Evolutionary conservation across 2,888 invertebrate species (phyloP).

Genomic region (Leucophenga maculata): DNA sequence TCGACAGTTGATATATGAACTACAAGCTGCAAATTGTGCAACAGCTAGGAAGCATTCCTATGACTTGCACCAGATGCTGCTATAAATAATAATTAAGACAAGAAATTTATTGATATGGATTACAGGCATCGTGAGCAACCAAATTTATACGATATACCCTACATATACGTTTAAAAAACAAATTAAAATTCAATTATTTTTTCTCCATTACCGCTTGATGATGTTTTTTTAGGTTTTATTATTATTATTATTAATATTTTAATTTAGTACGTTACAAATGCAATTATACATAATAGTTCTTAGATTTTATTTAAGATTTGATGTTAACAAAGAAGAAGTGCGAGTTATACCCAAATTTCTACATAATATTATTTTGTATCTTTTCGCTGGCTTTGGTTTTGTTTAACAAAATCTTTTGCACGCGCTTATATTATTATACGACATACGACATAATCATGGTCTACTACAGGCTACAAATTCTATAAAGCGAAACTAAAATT

Average conservation of each 20-base stretch:
- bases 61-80: no score
- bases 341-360: constrained; percentile 35
- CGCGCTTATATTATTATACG: constrained; percentile 56
- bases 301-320: constrained; percentile 47
- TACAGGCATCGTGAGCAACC: no score
- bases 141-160: no score
- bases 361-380: constrained; percentile 20
- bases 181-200: constrained; percentile 11
- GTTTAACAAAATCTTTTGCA: constrained; percentile 16
- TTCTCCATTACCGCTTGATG: neutral
- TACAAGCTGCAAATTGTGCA: no score
- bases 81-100: no score
- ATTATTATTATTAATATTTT: constrained; percentile 32
- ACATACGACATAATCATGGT: constrained; percentile 50
- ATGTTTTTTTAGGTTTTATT: neutral
- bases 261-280: constrained; percentile 50
- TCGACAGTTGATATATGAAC: no score
- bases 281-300: constrained; percentile 49
- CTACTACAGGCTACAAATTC: no score
- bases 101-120: no score
- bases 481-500: no score
- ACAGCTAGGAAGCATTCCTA: no score
- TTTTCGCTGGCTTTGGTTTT: constrained; percentile 30
- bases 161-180: neutral
- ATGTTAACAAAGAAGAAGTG: constrained; percentile 47